Conservation (phyloP, 2,113 vertebrate genomes). For the Paratilapia polleni region DNA sequence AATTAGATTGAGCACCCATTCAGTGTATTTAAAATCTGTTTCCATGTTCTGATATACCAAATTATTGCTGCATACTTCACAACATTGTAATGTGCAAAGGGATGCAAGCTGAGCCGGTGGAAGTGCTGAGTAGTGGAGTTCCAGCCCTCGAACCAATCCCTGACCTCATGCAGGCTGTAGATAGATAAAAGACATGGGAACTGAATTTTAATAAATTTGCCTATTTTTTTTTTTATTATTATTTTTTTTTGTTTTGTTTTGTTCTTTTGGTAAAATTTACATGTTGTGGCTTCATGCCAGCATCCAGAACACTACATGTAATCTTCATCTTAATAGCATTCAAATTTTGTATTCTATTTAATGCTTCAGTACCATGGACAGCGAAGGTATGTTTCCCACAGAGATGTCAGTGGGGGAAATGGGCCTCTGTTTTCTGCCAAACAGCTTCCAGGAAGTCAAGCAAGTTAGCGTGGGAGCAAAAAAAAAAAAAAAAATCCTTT, state of each 20-base stretch:
- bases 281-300: neutral
- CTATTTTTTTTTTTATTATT: neutral
- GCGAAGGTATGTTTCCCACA: neutral
- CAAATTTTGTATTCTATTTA: neutral
- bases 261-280: neutral
- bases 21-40: neutral
- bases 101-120: neutral
- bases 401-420: neutral
- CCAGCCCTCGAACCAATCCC: neutral
- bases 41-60: neutral
- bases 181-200: neutral
- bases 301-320: neutral
- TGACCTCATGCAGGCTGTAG: neutral
- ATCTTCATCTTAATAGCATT: neutral
- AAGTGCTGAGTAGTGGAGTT: neutral
- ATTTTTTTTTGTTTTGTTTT: neutral
- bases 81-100: neutral
- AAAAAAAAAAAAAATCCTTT: neutral
- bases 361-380: conserved; percentile 3
- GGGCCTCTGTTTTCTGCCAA: neutral
- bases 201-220: neutral
- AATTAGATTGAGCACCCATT: neutral
- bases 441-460: neutral
- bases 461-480: neutral
- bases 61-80: too few species aligned